Percentiles rank a stretch among this genome's conserved stretches.
These are phyloP conservation scores for Plotosus lineatus DNA, from an alignment of 2,113 vertebrate genomes.

Conservation along the genomic window DNA sequence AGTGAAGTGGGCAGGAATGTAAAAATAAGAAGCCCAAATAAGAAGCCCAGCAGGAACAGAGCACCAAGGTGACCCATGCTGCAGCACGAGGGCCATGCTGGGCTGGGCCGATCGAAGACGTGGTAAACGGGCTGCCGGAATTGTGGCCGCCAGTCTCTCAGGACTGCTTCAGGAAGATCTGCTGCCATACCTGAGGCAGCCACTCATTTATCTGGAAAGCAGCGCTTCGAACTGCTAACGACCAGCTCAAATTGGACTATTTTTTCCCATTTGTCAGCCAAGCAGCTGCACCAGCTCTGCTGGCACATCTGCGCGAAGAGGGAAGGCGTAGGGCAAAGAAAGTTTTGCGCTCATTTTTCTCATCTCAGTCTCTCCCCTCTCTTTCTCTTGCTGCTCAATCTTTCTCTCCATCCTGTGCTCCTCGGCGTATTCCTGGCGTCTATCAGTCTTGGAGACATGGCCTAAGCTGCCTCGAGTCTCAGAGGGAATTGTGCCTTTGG, in stretches of 20 bases:
- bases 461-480: slow-evolving; percentile 52
- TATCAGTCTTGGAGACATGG: slow-evolving; percentile 66
- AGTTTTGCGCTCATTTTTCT: slow-evolving; percentile 83
- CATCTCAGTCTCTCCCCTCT: slow-evolving; percentile 57
- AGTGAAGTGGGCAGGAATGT: slow-evolving; percentile 59
- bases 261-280: slow-evolving; percentile 88
- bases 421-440: slow-evolving; percentile 62
- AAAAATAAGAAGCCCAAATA: slow-evolving; percentile 76
- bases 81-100: slow-evolving; percentile 55
- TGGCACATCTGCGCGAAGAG: slow-evolving; percentile 76
- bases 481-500: slow-evolving; percentile 66
- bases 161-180: slow-evolving; percentile 76
- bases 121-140: slow-evolving; percentile 68
- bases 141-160: slow-evolving; percentile 70
- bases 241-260: slow-evolving; percentile 90
- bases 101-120: slow-evolving; percentile 71
- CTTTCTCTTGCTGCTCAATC: slow-evolving; percentile 34
- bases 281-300: slow-evolving; percentile 84
- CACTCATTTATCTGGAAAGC: slow-evolving; percentile 80
- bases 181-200: slow-evolving; percentile 83
- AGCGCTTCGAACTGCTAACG: slow-evolving; percentile 80
- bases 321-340: slow-evolving; percentile 77
- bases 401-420: slow-evolving; percentile 48
- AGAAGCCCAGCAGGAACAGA: slow-evolving; percentile 65
- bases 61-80: slow-evolving; percentile 82